Percentiles rank a stretch among this genome's conserved stretches.
phyloP scores from a whole-genome alignment of 1,140 invertebrate species.

The Drosophila bipectinata region DNA sequence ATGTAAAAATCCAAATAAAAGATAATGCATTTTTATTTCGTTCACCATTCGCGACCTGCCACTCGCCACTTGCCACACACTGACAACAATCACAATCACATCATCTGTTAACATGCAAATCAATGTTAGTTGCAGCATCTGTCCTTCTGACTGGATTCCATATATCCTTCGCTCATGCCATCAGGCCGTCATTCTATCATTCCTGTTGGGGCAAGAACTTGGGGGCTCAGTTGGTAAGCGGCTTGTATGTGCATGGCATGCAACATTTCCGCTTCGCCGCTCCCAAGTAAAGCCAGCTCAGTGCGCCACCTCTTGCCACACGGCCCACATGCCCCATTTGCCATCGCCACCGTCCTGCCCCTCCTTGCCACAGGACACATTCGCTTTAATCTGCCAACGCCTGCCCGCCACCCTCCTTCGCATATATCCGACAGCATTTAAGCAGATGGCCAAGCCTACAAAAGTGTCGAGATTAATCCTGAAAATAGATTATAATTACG shows the following conservation, averaged over 20 bases:
- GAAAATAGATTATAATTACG: not conserved
- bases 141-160: not conserved
- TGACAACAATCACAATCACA: slow-evolving; percentile 39
- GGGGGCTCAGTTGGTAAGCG: slow-evolving; percentile 19
- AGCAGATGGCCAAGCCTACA: not conserved
- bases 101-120: slow-evolving; percentile 53
- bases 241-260: slow-evolving; percentile 48
- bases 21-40: not conserved
- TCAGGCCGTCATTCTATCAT: not conserved
- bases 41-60: not conserved
- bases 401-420: not conserved
- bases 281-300: slow-evolving; percentile 14
- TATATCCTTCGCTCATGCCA: not conserved
- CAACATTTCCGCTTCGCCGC: slow-evolving; percentile 46
- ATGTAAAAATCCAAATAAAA: too few species aligned
- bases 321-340: not conserved
- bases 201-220: slow-evolving; percentile 1
- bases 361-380: slow-evolving; percentile 1
- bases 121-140: slow-evolving; percentile 41
- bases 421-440: not conserved
- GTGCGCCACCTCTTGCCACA: not conserved
- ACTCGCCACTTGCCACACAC: not conserved
- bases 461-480: not conserved
- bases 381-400: slow-evolving; percentile 4
- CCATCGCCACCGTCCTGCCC: not conserved